Conservation (phyloP, 2,797 vertebrate species). For the Champsocephalus gunnari region DNA sequence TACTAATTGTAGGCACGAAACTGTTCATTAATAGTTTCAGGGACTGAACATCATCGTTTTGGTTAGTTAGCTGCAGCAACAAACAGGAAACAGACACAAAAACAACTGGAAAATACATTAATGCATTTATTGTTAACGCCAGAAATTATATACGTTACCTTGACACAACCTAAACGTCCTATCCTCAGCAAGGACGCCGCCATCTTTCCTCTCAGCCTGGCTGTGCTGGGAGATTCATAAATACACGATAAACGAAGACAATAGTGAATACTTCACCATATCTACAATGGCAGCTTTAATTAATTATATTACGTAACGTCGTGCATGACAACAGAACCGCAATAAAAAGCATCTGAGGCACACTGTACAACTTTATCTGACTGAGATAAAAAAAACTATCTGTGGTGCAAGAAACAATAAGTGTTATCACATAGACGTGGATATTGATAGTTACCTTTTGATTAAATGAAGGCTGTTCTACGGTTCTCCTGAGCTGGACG, state of each 20-base stretch:
- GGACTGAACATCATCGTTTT: neutral
- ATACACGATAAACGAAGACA: neutral
- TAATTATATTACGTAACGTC: neutral
- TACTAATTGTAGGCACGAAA: neutral
- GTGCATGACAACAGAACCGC: neutral
- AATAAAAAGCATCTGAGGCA: neutral
- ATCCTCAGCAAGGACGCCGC: conserved; percentile 79
- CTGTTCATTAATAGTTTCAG: neutral
- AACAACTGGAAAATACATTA: fast-evolving
- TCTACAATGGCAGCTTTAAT: neutral
- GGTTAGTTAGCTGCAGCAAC: neutral
- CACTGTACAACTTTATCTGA: neutral
- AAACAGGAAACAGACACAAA: neutral
- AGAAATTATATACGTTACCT: conserved; percentile 67
- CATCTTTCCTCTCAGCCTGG: conserved; percentile 66
- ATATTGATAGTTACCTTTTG: neutral
- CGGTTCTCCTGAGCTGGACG: neutral
- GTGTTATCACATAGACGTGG: too few species aligned
- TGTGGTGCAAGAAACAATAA: neutral
- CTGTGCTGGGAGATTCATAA: neutral
- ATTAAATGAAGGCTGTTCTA: fast-evolving
- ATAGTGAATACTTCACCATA: fast-evolving
- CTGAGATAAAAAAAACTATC: neutral
- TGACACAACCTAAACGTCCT: conserved; percentile 73
- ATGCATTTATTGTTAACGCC: neutral